Base-by-base conservation (phyloP, 2,888 invertebrate genomes). In the Andrena chrysosceles region DNA sequence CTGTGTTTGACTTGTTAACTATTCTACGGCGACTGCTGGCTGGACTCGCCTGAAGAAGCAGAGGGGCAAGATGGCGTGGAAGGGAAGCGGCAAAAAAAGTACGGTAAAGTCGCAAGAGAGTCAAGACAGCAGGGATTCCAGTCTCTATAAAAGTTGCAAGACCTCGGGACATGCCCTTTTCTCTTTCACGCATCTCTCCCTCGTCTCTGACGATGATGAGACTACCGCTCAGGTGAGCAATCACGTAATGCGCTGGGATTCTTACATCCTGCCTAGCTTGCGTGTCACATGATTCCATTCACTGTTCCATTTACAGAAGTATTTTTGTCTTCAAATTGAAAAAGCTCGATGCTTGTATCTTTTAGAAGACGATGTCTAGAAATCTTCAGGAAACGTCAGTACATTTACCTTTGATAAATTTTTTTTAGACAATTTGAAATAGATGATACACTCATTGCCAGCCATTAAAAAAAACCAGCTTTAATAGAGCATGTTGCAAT, bases 1-100 rank as follows among this genome's bases (percentile, higher is more conserved):
- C 72, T 86, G 83, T 89, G 88, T 86, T 90, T 90, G 91, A 91
- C 91, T 92, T 92, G 90, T 88, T 85, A 91, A 90, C 90, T 89
- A 87, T 77, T 87, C 80, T 7, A 35, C 62, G 63, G 42, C 75
- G 68, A 71, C 73, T 69, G 56, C 63, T 80, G 74, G 70, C 75
- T 60, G 35, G 62, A 62, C 35, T 42, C 59, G n/a, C n/a, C 35
- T 66, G 48, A 59, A 59, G 26, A 56, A 42, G n/a, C 2, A 20
- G 73, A 72, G 59, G 49, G 16, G 59, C 20, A 23, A 35, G 26
- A 23, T 20, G 33, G 20, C 33, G 16, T 10, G 5, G 62, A 33
- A 29, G 4, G 13, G 42, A 16, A 16, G 4, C 52, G 35, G 20
- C 13, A n/a, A 33, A 23, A 71, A 63, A 63, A 69, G 66, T 68